Base-by-base conservation (phyloP, 2,888 invertebrate genomes). In the Drosophila austrosaltans region DNA sequence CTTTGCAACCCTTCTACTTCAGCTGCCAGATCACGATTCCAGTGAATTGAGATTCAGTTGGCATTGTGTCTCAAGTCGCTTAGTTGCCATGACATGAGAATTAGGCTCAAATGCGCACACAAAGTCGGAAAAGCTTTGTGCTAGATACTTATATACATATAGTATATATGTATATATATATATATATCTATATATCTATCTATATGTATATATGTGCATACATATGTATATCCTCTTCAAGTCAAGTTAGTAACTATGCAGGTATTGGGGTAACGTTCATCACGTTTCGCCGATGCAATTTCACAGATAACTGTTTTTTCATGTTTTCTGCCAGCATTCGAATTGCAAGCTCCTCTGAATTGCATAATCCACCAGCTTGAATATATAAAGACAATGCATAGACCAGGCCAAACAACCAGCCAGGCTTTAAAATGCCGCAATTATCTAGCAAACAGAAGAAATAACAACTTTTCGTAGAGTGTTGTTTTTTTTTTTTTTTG, bases 241-340 rank as follows among this genome's bases (percentile, higher is more conserved):
- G 57, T 62, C 61, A 60, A 62, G 42, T 22, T 16, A 36, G 54
- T 60, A 22, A 22, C 39, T 32, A 57, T 61, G 40, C 63, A 48
- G 64, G 67, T 75, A 81, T 88, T 87, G 79, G 79, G 89, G 85
- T 87, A 89, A 87, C 81, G 81, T 87, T 79, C 85, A 82, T 87
- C 89, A 87, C 88, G 87, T 89, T 89, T 88, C 59, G 79, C 77
- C 84, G 88, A 89, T 89, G 89, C 87, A 89, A 87, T 87, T 83
- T 80, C 78, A 76, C 80, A 89, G 89, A 89, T 89, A 89, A 89
- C 88, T 82, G 89, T 84, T 83, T 85, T 72, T 87, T 64, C 77
- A 76, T 77, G 85, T 87, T 81, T 48, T 48, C 12, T 79, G 76
- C 81, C 81, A 83, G 60, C 63, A 60, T 48, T 36, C 60, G 16